Evolutionary conservation across 2,113 vertebrate genomes (phyloP), one percentile per base, ranked within the genome.

Genomic region (Hemiprocne comata): DNA sequence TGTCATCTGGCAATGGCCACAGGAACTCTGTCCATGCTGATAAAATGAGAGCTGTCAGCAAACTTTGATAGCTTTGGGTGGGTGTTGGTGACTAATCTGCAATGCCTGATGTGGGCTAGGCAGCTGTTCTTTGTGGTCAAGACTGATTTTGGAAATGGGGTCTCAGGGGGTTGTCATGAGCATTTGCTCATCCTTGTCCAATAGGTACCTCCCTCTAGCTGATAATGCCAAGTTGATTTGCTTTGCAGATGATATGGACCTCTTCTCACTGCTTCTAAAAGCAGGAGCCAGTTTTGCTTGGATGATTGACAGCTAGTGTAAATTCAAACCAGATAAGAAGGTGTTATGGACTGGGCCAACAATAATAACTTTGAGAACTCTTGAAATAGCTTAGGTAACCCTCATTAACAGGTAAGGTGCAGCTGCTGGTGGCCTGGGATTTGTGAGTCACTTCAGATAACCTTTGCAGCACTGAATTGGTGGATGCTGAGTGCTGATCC

Each of bases 1-100:
- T 88, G 84, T 90, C 95, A 85, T 91, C 80, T 96, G 95, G 88
- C 90, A 92, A 42, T 85, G 86, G 54, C 67, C 69, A 89, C 93
- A 96, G 95, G 95, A 96, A 93, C 83, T 92, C 93, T 96, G 95
- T 93, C 77, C 73, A 54, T 75, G 84, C 83, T 95, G 96, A 97
- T 97, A 97, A 96, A 80, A 62, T 17, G 74, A 85, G 73, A 70
- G 54, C 88, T 87, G 57, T 51, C 83, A 69, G 70, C 76, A 93
- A 88, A 87, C 73, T 85, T 69, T 44, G 83, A 85, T 89, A 89
- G 77, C 29, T 1, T 14, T 67, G 71, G 60, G 53, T 93, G 85
- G 91, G 58, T 94, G 64, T 46, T 80, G 44, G 85, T 89, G 83
- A 48, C 57, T 95, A 84, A 94, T 92, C 86, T 76, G 50, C 54